Evolutionary conservation across 2,113 vertebrate species (phyloP).

Genomic region (Nyctibius bracteatus): DNA sequence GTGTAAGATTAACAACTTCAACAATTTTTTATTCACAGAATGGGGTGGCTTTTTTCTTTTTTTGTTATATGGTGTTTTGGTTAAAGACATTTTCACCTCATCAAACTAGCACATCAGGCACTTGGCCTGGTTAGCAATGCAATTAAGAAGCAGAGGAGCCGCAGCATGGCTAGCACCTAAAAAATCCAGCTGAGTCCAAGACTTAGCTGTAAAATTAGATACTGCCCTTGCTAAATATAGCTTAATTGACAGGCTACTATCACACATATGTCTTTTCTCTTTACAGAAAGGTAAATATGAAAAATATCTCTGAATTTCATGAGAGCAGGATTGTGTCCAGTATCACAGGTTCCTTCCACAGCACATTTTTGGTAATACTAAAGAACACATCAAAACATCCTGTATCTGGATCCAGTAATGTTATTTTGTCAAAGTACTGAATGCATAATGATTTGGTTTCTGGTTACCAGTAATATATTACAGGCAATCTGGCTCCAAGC

Average conservation of each 20-base stretch:
- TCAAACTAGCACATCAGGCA: background rate
- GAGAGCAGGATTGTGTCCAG: background rate
- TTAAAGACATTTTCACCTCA: background rate
- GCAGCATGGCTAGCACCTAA: background rate
- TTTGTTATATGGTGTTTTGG: fast-evolving
- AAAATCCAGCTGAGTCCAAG: background rate
- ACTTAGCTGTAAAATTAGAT: background rate
- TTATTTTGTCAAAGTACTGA: background rate
- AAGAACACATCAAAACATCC: background rate
- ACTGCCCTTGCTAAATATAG: background rate
- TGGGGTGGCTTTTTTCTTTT: background rate
- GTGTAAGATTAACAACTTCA: background rate
- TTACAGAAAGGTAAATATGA: background rate
- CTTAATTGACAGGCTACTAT: background rate
- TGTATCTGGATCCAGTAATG: fast-evolving
- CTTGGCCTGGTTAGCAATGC: background rate
- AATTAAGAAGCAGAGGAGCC: background rate
- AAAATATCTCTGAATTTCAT: background rate
- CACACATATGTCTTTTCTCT: background rate
- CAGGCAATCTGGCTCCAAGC: background rate
- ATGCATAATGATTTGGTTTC: background rate
- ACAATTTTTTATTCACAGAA: background rate
- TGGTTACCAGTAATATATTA: background rate
- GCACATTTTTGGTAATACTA: background rate
- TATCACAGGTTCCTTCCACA: background rate